A percentile compares a stretch with the other conserved stretches of the same genome.
Conservation (phyloP, 2,113 vertebrate genomes). For the Lophura nycthemera region DNA sequence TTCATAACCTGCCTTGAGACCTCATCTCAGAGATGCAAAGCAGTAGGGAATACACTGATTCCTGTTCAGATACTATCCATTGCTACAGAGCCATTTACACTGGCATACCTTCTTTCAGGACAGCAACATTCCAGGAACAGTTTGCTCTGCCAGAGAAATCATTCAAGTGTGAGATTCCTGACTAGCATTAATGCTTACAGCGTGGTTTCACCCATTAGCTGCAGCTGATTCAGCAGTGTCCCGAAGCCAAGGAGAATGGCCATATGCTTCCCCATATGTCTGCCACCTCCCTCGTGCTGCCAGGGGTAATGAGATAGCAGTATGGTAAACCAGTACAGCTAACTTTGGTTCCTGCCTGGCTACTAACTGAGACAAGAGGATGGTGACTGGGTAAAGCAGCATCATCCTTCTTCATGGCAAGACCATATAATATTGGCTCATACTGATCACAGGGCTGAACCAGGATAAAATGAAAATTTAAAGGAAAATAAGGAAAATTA, state of each 20-base stretch:
- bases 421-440: background rate
- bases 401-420: background rate
- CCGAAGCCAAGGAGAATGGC: background rate
- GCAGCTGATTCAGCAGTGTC: background rate
- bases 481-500: background rate
- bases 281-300: background rate
- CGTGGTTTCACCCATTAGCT: background rate
- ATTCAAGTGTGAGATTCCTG: background rate
- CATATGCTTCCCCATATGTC: background rate
- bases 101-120: background rate
- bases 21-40: background rate
- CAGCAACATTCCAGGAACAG: background rate
- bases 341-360: background rate
- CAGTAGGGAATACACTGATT: background rate
- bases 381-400: background rate
- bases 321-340: background rate
- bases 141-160: background rate
- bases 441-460: background rate
- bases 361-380: background rate
- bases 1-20: background rate
- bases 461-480: background rate
- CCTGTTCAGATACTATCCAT: background rate
- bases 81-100: background rate
- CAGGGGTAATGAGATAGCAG: background rate
- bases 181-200: background rate